Base-by-base conservation (phyloP, 2,113 vertebrate genomes). In the Dinomys branickii region DNA sequence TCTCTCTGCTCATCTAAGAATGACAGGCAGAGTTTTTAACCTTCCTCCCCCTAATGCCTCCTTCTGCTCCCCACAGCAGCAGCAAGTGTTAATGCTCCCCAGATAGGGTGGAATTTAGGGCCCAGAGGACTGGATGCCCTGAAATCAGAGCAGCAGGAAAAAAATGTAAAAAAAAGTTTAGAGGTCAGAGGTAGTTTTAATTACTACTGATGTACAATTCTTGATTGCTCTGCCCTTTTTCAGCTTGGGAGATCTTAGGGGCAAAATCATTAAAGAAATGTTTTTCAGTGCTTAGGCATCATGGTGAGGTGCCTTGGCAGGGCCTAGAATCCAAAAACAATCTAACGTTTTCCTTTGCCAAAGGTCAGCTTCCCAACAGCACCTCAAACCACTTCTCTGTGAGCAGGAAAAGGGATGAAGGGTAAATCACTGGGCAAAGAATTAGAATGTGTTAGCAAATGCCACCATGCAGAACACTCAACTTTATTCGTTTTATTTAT, bases 401-500 rank as follows among this genome's bases (percentile, higher is more conserved):
- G 6, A 85, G 58, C 30, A 16, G 73, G 56, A 82, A 59, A 83
- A 86, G 67, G 77, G 85, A 92, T 38, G 13, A 88, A 85, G 61
- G 44, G 54, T 58, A 77, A 92, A 94, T 30, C 75, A 96, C 61
- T 77, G 65, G 94, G 85, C 65, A 91, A 95, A 96, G 84, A 95
- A 95, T 84, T 54, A 81, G 77, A 89, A 96, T 52, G 35, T 95
- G 91, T 98, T 92, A 98, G 97, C 98, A 98, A 98, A 98, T 63
- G 96, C 98, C 98, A 98, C 98, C 98, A 98, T 98, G 98, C 97
- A 89, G 97, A 98, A 98, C 97, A 98, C 98, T 98, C 97, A 98
- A 98, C 98, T 99, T 99, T 99, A 99, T 99, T 99, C 95, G 98
- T 98, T 98, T 98, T 98, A 99, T 99, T 99, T 99, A 99, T 99